Percentiles rank a stretch among this genome's conserved stretches.
Evolutionary conservation across 2,888 invertebrate genomes (phyloP).

Genomic region (Perithous albicinctus): DNA sequence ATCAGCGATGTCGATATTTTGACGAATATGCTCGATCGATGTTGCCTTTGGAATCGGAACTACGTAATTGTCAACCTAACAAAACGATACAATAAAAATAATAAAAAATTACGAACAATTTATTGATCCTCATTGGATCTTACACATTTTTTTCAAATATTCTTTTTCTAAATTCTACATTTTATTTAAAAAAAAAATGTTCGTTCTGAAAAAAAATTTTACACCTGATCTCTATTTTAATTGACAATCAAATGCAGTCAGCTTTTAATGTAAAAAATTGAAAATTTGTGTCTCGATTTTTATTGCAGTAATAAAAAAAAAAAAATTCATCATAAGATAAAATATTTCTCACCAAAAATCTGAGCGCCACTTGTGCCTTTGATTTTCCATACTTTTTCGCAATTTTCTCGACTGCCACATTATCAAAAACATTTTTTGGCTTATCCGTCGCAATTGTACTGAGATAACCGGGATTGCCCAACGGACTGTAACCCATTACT

Average conservation of each 20-base stretch:
- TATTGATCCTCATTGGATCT: no score
- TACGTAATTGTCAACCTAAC: neutral
- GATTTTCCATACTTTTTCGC: slow-evolving; percentile 88
- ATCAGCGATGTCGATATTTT: slow-evolving; percentile 3
- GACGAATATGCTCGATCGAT: neutral
- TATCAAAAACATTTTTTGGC: slow-evolving; percentile 85
- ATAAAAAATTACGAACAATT: no score
- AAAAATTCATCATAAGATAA: neutral
- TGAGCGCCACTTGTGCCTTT: slow-evolving; percentile 87
- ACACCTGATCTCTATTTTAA: no score
- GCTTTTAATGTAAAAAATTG: no score
- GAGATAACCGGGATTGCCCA: slow-evolving; percentile 41
- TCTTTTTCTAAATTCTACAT: no score
- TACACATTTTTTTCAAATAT: no score
- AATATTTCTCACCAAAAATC: slow-evolving; percentile 87
- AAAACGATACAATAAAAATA: neutral
- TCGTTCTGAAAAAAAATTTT: no score
- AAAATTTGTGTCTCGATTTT: no score
- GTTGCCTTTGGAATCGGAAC: slow-evolving; percentile 12
- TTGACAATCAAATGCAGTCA: no score
- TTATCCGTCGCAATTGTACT: slow-evolving; percentile 78
- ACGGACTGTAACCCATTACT: slow-evolving; percentile 40
- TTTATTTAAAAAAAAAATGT: no score
- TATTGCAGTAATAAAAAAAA: neutral
- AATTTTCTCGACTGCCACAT: slow-evolving; percentile 86